Base-by-base conservation (phyloP, 2,113 vertebrate genomes). In the Excalfactoria chinensis region DNA sequence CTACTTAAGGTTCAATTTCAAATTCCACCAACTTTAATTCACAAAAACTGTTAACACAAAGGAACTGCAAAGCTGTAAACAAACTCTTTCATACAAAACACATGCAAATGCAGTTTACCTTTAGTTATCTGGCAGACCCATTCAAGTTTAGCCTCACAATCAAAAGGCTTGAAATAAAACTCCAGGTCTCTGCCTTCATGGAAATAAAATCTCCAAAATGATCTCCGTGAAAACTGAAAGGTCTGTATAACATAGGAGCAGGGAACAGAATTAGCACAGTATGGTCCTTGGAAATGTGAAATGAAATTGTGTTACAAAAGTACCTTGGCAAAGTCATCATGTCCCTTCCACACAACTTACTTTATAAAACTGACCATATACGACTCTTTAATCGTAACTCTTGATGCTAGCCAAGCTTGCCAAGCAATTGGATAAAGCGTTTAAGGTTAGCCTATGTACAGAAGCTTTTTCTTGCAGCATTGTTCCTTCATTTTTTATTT, bases 101-200 rank as follows among this genome's bases (percentile, higher is more conserved):
- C 20, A 66, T 46, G 5, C 17, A 82, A 84, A 9, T 58, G 46
- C 28, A 75, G 77, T 71, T 98, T 97, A 99, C 99, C 99, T 91
- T 98, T 98, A 58, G 98, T 98, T 87, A 99, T 98, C 95, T 99
- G 99, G 95, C 99, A 99, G 77, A 98, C 98, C 99, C 98, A 99
- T 91, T 99, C 99, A 34, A 99, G 98, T 78, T 91, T 97, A 66
- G 97, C 97, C 26, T 99, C 98, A 94, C 99, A 99, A 89, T 98
- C 98, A 93, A 99, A 99, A 35, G 98, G 98, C 13, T 94, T 98
- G 89, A 98, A 96, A 43, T 97, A 98, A 96, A 98, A 98, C 34
- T 97, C 95, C 9, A 93, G 73, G 43, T 97, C 96, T 94, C 90
- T 96, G 26, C 85, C 74, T 21, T 95, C 83, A 74, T 82, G 55